Evolutionary conservation across 1,140 invertebrate genomes (phyloP).

Genomic region (Drosophila willistoni): DNA sequence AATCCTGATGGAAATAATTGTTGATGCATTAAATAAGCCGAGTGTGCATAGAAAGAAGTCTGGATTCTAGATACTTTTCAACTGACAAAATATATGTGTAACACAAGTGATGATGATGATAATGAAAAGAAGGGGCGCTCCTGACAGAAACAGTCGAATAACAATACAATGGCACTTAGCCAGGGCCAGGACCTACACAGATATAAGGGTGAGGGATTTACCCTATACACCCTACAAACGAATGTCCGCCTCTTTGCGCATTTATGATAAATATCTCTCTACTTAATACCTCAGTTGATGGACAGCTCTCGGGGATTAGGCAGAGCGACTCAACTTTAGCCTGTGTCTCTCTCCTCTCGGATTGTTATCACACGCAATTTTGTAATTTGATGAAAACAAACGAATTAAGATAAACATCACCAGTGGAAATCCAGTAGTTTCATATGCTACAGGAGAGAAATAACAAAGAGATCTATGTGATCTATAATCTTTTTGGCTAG

Average conservation of each 20-base stretch:
- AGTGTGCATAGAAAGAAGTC: slow-evolving; percentile 26
- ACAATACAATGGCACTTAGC: slow-evolving; percentile 73
- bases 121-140: slow-evolving; percentile 46
- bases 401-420: slow-evolving; percentile 79
- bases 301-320: slow-evolving; percentile 73
- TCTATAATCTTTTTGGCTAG: slow-evolving; percentile 29
- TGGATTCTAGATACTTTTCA: slow-evolving; percentile 41
- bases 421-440: slow-evolving; percentile 58
- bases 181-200: slow-evolving; percentile 14
- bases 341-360: slow-evolving; percentile 35
- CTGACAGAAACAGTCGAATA: slow-evolving; percentile 59
- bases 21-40: slow-evolving; percentile 79
- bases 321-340: slow-evolving; percentile 27
- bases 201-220: slow-evolving; percentile 28
- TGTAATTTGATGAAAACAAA: slow-evolving; percentile 83
- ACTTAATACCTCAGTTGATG: slow-evolving; percentile 60
- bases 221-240: background rate
- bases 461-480: slow-evolving; percentile 26
- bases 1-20: slow-evolving; percentile 82
- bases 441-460: slow-evolving; percentile 45
- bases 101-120: slow-evolving; percentile 47
- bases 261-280: slow-evolving; percentile 70
- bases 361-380: slow-evolving; percentile 82
- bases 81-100: slow-evolving; percentile 77
- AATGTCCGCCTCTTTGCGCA: slow-evolving; percentile 48